These are phyloP conservation scores for Drosophila grimshawi DNA, from an alignment of 1,140 invertebrate genomes.

Conservation along the genomic window DNA sequence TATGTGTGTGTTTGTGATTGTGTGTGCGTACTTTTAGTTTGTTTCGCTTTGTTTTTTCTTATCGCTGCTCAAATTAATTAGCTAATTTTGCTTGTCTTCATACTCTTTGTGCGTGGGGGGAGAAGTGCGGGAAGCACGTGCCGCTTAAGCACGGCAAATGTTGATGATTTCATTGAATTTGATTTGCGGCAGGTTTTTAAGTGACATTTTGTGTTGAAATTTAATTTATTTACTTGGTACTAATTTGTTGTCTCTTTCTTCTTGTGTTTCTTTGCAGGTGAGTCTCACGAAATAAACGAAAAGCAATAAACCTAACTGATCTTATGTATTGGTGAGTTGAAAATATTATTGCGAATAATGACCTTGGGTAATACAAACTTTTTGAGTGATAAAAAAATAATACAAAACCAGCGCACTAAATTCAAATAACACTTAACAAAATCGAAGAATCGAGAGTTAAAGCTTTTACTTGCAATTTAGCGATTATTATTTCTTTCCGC, in stretches of 20 bases:
- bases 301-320: neutral
- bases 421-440: too few relatives aligned
- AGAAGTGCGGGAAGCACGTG: conserved; percentile 48
- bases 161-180: conserved; percentile 64
- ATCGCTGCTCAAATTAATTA: conserved; percentile 65
- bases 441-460: too few relatives aligned
- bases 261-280: conserved; percentile 45
- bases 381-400: too few relatives aligned
- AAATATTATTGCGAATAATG: neutral
- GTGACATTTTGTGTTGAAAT: conserved; percentile 35
- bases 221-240: conserved; percentile 44
- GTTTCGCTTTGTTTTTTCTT: conserved; percentile 16
- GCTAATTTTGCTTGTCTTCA: conserved; percentile 64
- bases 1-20: too few relatives aligned
- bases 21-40: conserved; percentile 30
- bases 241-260: conserved; percentile 27
- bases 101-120: neutral
- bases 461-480: too few relatives aligned
- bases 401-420: too few relatives aligned
- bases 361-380: too few relatives aligned
- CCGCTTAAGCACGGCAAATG: conserved; percentile 7
- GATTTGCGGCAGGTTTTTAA: conserved; percentile 33
- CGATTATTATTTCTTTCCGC: too few relatives aligned
- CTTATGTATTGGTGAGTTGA: conserved; percentile 7
- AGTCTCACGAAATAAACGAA: conserved; percentile 24